Conservation (phyloP, 2,797 vertebrate species). For the Eulemur mongoz region DNA sequence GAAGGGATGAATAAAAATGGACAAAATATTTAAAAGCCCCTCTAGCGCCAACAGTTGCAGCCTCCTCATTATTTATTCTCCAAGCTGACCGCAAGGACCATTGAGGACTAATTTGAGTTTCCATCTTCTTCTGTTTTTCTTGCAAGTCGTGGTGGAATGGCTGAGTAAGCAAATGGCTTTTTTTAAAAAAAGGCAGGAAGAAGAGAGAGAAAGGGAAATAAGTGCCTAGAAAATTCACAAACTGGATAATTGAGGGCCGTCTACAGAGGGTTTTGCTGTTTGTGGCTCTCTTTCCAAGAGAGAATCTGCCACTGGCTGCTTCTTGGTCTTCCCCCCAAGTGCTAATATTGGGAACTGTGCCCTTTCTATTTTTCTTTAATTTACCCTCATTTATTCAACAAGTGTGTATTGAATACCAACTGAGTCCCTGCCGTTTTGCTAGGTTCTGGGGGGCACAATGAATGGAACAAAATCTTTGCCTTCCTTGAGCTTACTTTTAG, state of each 20-base stretch:
- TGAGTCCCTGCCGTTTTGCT: neutral
- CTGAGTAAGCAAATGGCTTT: neutral
- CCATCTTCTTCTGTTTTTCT: neutral
- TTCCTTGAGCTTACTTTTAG: neutral
- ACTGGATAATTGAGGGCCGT: neutral
- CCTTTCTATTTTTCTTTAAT: neutral
- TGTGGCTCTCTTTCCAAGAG: neutral
- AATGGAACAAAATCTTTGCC: neutral
- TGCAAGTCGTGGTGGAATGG: neutral
- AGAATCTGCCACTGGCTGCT: neutral
- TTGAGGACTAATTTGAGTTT: neutral
- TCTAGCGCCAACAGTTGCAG: neutral
- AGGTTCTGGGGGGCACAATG: neutral
- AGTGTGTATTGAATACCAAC: neutral
- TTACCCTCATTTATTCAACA: neutral
- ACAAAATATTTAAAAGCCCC: neutral
- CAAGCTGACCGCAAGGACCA: neutral
- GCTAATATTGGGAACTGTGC: neutral
- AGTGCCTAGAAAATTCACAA: neutral
- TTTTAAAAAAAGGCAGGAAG: neutral
- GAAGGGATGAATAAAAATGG: neutral
- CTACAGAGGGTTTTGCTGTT: neutral
- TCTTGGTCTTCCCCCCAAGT: neutral
- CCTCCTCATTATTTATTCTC: neutral
- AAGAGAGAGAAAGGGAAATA: neutral